phyloP scores from a whole-genome alignment of 2,888 invertebrate species.

The Lasius fuliginosus region DNA sequence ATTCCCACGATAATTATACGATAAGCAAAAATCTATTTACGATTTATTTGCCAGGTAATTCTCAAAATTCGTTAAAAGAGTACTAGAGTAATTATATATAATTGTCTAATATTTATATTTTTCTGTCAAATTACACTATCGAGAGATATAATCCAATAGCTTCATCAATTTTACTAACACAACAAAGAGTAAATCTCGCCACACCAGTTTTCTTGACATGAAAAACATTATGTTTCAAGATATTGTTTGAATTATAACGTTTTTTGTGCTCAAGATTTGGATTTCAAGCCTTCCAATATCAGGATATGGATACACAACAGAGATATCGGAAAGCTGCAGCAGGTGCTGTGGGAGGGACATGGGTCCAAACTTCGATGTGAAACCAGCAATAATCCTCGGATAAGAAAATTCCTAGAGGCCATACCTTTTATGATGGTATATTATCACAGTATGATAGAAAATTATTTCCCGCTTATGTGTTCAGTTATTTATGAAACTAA shows the following conservation, averaged over 20 bases:
- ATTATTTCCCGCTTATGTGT: neutral
- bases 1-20: neutral
- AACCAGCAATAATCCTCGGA: slow-evolving; percentile 93
- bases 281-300: slow-evolving; percentile 95
- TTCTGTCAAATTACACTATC: neutral
- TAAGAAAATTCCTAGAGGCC: slow-evolving; percentile 95
- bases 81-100: neutral
- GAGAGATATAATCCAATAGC: neutral
- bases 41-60: neutral
- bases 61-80: neutral
- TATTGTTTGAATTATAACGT: neutral
- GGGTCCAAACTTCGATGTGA: slow-evolving; percentile 94
- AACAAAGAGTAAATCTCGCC: neutral
- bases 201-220: neutral
- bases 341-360: slow-evolving; percentile 96
- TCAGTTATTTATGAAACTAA: neutral
- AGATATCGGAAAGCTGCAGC: slow-evolving; percentile 94
- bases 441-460: neutral
- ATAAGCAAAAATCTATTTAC: neutral
- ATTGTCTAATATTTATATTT: neutral
- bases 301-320: slow-evolving; percentile 98
- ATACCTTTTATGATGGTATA: slow-evolving; percentile 97
- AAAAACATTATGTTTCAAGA: neutral
- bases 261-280: slow-evolving; percentile 88
- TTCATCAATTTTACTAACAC: neutral